Evolutionary conservation across 2,888 invertebrate genomes (phyloP).

Genomic region (Xestia c-nigrum): DNA sequence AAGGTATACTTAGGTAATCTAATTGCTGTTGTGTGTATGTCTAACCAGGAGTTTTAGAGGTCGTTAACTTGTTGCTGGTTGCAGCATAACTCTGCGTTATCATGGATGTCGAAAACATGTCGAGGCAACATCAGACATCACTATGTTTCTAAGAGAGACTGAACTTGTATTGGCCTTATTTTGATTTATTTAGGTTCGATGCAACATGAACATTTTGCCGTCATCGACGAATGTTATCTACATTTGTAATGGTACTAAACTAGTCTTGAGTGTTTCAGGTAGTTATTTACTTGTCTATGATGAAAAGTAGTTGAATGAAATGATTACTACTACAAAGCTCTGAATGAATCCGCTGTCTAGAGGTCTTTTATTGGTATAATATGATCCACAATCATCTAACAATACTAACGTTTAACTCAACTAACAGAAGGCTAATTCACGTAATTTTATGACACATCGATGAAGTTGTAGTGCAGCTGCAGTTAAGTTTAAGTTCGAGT

Average conservation of each 20-base stretch:
- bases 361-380: too few species aligned
- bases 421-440: too few species aligned
- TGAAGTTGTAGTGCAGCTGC: too few species aligned
- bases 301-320: too few species aligned
- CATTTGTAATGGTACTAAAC: too few species aligned
- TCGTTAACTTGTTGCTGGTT: background rate
- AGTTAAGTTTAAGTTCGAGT: too few species aligned
- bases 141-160: background rate
- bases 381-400: background rate
- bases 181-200: too few species aligned
- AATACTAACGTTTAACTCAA: slow-evolving; percentile 41
- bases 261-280: too few species aligned
- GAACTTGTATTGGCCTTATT: background rate
- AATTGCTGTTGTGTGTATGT: background rate
- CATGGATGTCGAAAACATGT: background rate
- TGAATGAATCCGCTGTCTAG: too few species aligned
- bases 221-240: background rate
- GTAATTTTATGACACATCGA: too few species aligned
- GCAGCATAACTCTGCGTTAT: background rate
- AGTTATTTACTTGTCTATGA: too few species aligned
- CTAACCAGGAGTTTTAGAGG: background rate
- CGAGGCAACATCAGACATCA: background rate
- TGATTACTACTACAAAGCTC: too few species aligned
- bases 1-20: background rate
- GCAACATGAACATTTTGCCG: background rate